phyloP scores from a whole-genome alignment of 2,888 invertebrate genomes.

The Sarcophaga carnaria region DNA sequence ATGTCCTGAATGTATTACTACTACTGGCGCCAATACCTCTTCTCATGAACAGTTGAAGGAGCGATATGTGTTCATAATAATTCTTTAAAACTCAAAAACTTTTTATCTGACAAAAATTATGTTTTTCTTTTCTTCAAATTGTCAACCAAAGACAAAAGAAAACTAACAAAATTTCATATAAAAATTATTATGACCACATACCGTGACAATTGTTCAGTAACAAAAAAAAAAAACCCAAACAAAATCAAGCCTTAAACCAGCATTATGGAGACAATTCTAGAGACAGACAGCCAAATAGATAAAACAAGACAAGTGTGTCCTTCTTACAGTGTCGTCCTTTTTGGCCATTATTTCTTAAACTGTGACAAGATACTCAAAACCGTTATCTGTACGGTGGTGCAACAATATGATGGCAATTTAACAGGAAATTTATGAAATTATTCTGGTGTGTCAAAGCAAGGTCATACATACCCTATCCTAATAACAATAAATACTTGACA shows the following conservation, averaged over 20 bases:
- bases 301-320: conserved; percentile 42
- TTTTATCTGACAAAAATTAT: background rate
- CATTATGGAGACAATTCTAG: background rate
- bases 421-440: conserved; percentile 67
- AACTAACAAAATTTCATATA: conserved; percentile 2
- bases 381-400: conserved; percentile 48
- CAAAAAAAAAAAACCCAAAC: conserved; percentile 42
- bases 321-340: conserved; percentile 7
- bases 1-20: background rate
- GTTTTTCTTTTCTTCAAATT: background rate
- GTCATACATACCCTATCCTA: conserved; percentile 3
- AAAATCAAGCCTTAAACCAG: conserved; percentile 15
- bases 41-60: background rate
- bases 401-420: conserved; percentile 51
- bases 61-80: background rate
- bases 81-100: background rate
- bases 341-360: background rate
- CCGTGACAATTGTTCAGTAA: conserved; percentile 49
- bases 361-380: conserved; percentile 28
- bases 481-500: conserved; percentile 1
- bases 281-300: background rate
- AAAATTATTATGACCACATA: conserved; percentile 58
- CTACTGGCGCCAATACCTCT: conserved; percentile 33
- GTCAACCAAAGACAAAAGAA: background rate
- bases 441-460: conserved; percentile 29